Evolutionary conservation across 2,113 vertebrate species (phyloP).

Genomic region (Pimephales promelas): DNA sequence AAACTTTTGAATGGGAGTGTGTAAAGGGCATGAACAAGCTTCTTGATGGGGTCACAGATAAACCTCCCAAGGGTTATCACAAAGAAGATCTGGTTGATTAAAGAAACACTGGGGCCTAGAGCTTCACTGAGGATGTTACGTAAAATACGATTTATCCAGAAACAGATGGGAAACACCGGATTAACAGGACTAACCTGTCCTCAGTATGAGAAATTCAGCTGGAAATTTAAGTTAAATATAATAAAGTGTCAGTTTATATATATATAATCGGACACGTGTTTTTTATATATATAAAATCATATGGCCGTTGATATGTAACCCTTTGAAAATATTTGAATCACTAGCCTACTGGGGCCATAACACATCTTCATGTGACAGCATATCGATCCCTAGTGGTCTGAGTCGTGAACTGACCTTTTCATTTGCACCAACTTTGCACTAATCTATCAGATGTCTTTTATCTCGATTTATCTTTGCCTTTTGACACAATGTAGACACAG

Average conservation of each 20-base stretch:
- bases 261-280: no score
- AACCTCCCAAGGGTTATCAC: not conserved
- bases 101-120: not conserved
- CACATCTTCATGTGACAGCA: not conserved
- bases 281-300: no score
- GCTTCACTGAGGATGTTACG: not conserved
- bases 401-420: not conserved
- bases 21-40: not conserved
- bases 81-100: conserved; percentile 16
- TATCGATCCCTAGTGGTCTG: not conserved
- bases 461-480: not conserved
- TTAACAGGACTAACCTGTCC: not conserved
- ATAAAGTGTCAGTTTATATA: not conserved
- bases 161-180: not conserved
- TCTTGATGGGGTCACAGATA: not conserved
- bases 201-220: not conserved
- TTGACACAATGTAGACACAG: not conserved
- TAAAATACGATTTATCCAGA: conserved; percentile 16
- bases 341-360: not conserved
- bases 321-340: not conserved
- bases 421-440: not conserved
- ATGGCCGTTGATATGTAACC: not conserved
- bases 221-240: not conserved
- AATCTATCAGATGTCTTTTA: not conserved
- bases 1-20: not conserved